Evolutionary conservation across 2,888 invertebrate genomes (phyloP).

Genomic region (Drosophila meridionalis): DNA sequence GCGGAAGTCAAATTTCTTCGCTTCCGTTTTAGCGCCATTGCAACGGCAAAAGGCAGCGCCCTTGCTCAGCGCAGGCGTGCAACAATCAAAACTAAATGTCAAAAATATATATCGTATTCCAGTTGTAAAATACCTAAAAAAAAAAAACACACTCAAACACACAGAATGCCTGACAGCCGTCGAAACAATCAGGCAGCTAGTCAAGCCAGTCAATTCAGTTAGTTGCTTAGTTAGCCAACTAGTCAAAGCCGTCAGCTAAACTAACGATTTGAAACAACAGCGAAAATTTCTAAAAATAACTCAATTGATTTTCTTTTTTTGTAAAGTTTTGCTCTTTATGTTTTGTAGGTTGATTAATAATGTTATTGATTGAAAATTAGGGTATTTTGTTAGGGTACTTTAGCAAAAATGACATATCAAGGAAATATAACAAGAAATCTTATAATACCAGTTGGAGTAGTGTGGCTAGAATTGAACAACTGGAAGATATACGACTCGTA

Average conservation of each 20-base stretch:
- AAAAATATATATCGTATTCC: slow-evolving; percentile 55
- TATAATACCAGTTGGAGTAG: no score
- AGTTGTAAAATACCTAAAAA: slow-evolving; percentile 16
- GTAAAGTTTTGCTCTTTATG: neutral
- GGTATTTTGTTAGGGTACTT: no score
- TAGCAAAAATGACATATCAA: neutral
- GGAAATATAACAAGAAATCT: no score
- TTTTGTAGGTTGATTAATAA: neutral
- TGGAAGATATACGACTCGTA: no score
- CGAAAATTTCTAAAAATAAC: slow-evolving; percentile 8
- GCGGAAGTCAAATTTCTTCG: slow-evolving; percentile 68
- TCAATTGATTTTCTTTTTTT: slow-evolving; percentile 10
- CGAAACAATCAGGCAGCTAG: slow-evolving; percentile 31
- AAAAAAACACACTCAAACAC: no score
- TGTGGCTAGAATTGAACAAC: no score
- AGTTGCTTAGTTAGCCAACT: slow-evolving; percentile 40
- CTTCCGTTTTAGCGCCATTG: slow-evolving; percentile 63
- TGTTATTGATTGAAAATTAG: neutral
- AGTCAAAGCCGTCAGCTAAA: slow-evolving; percentile 41
- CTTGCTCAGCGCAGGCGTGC: slow-evolving; percentile 49
- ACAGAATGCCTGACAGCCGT: neutral
- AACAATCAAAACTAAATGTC: slow-evolving; percentile 64
- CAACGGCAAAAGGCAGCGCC: slow-evolving; percentile 34
- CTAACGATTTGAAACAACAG: slow-evolving; percentile 23
- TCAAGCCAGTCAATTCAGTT: slow-evolving; percentile 21